Base-by-base conservation (phyloP, 2,888 invertebrate species). In the Seira ritae region DNA sequence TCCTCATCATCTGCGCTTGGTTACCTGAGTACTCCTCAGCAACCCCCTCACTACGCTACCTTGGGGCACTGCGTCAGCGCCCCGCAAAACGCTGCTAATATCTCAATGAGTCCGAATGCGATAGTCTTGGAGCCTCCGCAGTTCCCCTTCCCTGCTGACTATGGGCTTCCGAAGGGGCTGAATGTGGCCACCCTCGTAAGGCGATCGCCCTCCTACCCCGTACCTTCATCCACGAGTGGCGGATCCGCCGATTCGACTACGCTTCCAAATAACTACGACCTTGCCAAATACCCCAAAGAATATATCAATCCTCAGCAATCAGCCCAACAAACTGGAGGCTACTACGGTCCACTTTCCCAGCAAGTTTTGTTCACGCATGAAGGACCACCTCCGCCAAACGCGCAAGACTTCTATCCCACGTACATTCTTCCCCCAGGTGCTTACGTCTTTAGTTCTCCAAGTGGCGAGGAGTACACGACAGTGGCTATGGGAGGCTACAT, bases 141-240 rank as follows among this genome's bases (percentile, higher is more conserved):
- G 75, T 87, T 84, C 72, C 78, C 80, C n/a, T 94, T 95, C 90
- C 96, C 96, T 6, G 92, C 95, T 83, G 95, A 95, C 90, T 95
- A 94, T 89, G 95, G 95, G 20, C 91, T 95, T 66, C 95, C 95
- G 0, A 95, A 95, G 90, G 70, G 79, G 12, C 71, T 87, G 55
- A 87, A 80, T 24, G 85, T 86, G 3, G 80, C 86, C 60, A 87
- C 86, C 4, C 85, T 84, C 0, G 84, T 88, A n/a, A 78, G 86
- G 19, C 79, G 85, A 37, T 85, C 88, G 1, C 88, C 87, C 12
- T 85, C 85, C 70, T 86, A 85, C 72, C 87, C 85, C 19, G 60
- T 71, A 68, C 20, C 69, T 17, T 46, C 75, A 50, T 60, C 76
- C 15, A 22, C 24, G 1, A 81, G 42, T 46, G 15, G 69, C 20